A percentile compares a stretch with the other conserved stretches of the same genome.
phyloP scores from a whole-genome alignment of 35 echinoderm and acorn worm genomes.

The Chiridota heheva region DNA sequence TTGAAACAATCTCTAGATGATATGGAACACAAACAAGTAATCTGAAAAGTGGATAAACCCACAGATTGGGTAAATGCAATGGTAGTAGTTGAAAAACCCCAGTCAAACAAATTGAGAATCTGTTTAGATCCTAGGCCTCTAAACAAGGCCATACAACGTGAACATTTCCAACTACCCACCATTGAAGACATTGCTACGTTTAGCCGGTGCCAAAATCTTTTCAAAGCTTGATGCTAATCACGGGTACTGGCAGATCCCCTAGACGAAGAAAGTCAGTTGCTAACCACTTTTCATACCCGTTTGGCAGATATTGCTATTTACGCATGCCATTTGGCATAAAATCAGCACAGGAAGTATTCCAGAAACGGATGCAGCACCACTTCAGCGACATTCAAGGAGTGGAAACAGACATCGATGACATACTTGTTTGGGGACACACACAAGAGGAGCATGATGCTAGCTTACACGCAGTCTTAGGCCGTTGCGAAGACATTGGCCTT shows the following conservation, averaged over 20 bases:
- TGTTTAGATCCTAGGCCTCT: slow-evolving; percentile 56
- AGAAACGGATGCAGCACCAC: slow-evolving; percentile 6
- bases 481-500: slow-evolving; percentile 25
- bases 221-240: slow-evolving; percentile 60
- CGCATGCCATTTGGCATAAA: slow-evolving; percentile 45
- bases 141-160: slow-evolving; percentile 52
- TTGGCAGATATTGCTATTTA: slow-evolving; percentile 33
- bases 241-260: slow-evolving; percentile 62
- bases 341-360: slow-evolving; percentile 40
- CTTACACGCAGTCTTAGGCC: slow-evolving; percentile 30
- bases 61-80: slow-evolving; percentile 28
- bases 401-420: slow-evolving; percentile 56
- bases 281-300: slow-evolving; percentile 60
- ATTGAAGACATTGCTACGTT: slow-evolving; percentile 38
- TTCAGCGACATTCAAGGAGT: slow-evolving; percentile 40
- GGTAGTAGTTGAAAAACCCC: slow-evolving; percentile 20
- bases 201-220: slow-evolving; percentile 55
- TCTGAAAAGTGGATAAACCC: slow-evolving; percentile 3
- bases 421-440: slow-evolving; percentile 39
- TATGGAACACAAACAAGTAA: not conserved
- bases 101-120: no score
- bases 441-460: slow-evolving; percentile 51
- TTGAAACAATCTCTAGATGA: slow-evolving; percentile 4
- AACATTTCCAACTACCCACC: slow-evolving; percentile 44
- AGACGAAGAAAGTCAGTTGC: slow-evolving; percentile 20